Evolutionary conservation across 2,113 vertebrate species (phyloP), one percentile per base, ranked within the genome.

Genomic region (Psophia crepitans): DNA sequence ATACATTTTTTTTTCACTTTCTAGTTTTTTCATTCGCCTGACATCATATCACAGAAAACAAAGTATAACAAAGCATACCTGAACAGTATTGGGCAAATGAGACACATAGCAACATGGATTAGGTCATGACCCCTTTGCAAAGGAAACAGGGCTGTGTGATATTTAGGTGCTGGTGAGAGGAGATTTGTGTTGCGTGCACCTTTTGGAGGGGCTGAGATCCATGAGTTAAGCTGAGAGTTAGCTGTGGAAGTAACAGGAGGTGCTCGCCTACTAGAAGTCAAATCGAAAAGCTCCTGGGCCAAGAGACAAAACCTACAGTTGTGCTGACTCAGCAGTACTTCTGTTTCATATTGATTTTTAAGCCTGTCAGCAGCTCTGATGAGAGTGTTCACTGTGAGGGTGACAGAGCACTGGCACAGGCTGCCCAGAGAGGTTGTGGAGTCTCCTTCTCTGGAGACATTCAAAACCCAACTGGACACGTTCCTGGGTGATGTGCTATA

Each of bases 191-290:
- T 56, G 11, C 46, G 49, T 3, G 1, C 5, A 2, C 28, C 9
- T 83, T 65, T 26, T 43, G 6, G 44, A 43, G 56, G 14, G 27
- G 21, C 27, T 43, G 28, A 78, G 39, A 60, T 21, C 13, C 18
- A 58, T 10, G 33, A 75, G 30, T 35, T 43, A 57, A 68, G 4
- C 8, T n/a, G 48, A 68, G 30, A 89, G 6, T 30, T 37, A 65
- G 9, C 0, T 1, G 0, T 44, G 46, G 54, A 57, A 46, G 23
- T 54, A 19, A 32, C 33, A 24, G 11, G 33, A 64, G 11, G 19
- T 68, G 20, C 20, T 84, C 12, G 35, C 24, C 22, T 73, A 22
- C 19, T 0, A 1, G 35, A 80, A 41, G 6, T 24, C 43, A 84
- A 22, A 7, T 17, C 8, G 5, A 23, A 56, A 76, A 77, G 15